Percentiles rank a stretch among this genome's conserved stretches.
Evolutionary conservation across 2,113 vertebrate species (phyloP).

Genomic region (Ascaphus truei): DNA sequence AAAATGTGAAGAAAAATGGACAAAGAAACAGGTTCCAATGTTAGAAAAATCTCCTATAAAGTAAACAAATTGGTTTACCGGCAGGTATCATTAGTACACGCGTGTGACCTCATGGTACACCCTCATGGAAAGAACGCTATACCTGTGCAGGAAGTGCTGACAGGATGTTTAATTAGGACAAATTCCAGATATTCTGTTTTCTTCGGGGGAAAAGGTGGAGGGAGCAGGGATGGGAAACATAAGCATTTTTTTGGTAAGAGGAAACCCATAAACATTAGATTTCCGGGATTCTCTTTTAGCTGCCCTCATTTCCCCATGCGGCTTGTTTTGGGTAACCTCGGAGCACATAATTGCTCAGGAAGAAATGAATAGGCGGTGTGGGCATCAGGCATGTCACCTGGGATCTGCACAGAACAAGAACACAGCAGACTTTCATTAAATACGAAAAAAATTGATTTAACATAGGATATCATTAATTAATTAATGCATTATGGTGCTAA

Average conservation of each 20-base stretch:
- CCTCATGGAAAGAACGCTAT: constrained; percentile 37
- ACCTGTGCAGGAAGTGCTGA: constrained; percentile 49
- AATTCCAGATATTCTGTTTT: constrained; percentile 42
- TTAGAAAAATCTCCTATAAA: neutral
- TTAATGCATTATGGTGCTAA: too few relatives aligned
- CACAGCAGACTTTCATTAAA: too few relatives aligned
- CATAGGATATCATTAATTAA: too few relatives aligned
- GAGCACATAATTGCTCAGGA: neutral
- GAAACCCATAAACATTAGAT: constrained; percentile 31
- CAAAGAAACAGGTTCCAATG: too few relatives aligned
- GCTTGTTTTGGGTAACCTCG: constrained; percentile 19
- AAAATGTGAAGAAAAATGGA: neutral
- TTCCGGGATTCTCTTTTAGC: constrained; percentile 43
- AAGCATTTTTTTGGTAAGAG: constrained; percentile 29
- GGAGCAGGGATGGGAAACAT: constrained; percentile 47
- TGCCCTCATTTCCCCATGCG: constrained; percentile 34
- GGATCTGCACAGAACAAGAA: too few relatives aligned
- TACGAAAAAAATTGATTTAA: too few relatives aligned
- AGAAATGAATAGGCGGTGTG: neutral
- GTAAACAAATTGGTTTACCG: neutral
- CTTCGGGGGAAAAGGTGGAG: constrained; percentile 22
- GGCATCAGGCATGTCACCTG: neutral
- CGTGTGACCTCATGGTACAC: constrained; percentile 36
- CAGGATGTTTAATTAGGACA: constrained; percentile 55
- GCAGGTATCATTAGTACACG: neutral